Conservation (phyloP, 2,797 vertebrate genomes). For the Nothura maculosa region DNA sequence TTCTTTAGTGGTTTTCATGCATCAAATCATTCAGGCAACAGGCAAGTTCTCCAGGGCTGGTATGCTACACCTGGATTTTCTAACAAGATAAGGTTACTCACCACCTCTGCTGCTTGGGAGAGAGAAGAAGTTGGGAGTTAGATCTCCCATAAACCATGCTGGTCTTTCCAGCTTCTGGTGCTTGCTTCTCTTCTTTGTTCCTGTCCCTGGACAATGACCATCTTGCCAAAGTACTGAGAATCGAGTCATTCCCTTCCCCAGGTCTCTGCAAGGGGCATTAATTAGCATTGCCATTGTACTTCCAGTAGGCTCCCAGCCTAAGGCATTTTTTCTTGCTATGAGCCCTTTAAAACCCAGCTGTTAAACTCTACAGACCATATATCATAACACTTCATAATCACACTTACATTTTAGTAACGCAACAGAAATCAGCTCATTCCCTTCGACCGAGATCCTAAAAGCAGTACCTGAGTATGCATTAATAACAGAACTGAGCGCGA, state of each 20-base stretch:
- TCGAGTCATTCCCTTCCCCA: neutral
- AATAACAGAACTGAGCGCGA: neutral
- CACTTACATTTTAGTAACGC: neutral
- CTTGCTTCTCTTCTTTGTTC: neutral
- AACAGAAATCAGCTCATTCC: neutral
- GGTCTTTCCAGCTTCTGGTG: neutral
- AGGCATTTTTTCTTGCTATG: neutral
- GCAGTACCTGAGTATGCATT: fast-evolving
- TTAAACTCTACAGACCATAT: neutral
- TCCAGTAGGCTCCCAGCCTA: neutral
- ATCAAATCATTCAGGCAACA: neutral
- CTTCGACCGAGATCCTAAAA: neutral
- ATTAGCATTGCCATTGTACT: neutral
- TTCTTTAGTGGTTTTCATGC: neutral
- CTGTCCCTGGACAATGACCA: neutral
- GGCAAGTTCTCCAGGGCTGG: neutral
- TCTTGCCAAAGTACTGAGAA: fast-evolving
- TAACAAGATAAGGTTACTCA: neutral
- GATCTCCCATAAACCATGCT: neutral
- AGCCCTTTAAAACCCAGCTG: constrained; percentile 36
- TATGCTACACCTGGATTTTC: neutral
- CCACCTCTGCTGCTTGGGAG: neutral
- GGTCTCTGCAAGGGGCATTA: neutral
- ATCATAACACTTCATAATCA: constrained; percentile 55
- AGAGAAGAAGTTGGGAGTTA: neutral